Conservation (phyloP, 1,140 invertebrate genomes). For the Plutomurus gul region DNA sequence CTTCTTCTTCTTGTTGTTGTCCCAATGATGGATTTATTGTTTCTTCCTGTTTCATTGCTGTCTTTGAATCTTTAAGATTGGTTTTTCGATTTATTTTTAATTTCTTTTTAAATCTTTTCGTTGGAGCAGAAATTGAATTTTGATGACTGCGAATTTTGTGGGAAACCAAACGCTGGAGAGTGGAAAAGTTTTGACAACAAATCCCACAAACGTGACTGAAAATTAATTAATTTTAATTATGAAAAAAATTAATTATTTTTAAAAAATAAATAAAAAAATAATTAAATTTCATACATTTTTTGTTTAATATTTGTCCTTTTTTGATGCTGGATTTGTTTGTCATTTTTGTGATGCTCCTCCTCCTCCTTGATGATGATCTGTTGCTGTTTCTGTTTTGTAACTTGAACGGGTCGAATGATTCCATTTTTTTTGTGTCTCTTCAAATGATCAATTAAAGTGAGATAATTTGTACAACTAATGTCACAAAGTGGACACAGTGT, state of each 20-base stretch:
- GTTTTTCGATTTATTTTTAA: too few species aligned
- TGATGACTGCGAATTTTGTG: neutral
- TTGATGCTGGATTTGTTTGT: too few species aligned
- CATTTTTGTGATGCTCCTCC: too few species aligned
- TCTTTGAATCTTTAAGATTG: too few species aligned
- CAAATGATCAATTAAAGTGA: neutral
- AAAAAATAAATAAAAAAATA: neutral
- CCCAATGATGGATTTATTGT: too few species aligned
- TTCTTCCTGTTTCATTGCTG: too few species aligned
- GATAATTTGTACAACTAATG: neutral
- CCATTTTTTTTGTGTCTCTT: neutral
- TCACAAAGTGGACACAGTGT: neutral
- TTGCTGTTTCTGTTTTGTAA: too few species aligned
- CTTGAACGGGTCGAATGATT: neutral
- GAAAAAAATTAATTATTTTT: neutral
- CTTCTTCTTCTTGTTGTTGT: too few species aligned
- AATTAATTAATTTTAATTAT: neutral
- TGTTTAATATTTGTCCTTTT: too few species aligned
- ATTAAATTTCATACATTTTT: too few species aligned
- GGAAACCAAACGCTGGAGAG: neutral
- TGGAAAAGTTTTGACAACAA: neutral
- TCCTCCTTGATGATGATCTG: too few species aligned
- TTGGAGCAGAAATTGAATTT: neutral
- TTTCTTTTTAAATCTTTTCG: too few species aligned
- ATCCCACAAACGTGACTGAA: neutral